Percentiles rank a stretch among this genome's conserved stretches.
Conservation (phyloP, 2,797 vertebrate species). For the Gymnothorax javanicus region DNA sequence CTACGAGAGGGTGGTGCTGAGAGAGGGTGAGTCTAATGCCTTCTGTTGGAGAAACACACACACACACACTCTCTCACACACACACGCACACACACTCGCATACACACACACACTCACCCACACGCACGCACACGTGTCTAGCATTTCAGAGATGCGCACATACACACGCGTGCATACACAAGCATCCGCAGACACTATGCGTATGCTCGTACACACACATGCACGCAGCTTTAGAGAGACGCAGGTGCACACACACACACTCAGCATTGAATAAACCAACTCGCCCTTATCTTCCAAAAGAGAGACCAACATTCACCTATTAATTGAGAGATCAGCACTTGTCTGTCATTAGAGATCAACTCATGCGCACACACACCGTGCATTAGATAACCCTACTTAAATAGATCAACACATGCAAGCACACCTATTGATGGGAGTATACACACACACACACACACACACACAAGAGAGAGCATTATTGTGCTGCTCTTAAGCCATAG, state of each 20-base stretch:
- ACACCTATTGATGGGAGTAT: too few relatives aligned
- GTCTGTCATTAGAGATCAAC: too few relatives aligned
- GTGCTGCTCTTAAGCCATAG: too few relatives aligned
- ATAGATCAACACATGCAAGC: too few relatives aligned
- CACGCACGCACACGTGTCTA: neutral
- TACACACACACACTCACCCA: neutral
- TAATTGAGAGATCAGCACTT: too few relatives aligned
- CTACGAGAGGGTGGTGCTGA: constrained; percentile 89
- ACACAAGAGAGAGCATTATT: too few relatives aligned
- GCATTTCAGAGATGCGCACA: neutral
- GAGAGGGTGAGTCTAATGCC: constrained; percentile 77
- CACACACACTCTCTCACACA: neutral
- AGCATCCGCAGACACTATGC: neutral
- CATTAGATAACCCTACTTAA: too few relatives aligned
- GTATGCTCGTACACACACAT: neutral
- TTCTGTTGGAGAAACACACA: neutral
- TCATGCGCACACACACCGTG: too few relatives aligned
- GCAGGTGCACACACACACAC: neutral
- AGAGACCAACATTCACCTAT: too few relatives aligned
- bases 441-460: too few relatives aligned
- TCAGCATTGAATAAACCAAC: neutral
- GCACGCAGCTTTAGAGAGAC: neutral
- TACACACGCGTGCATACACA: neutral
- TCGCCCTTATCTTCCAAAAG: too few relatives aligned
- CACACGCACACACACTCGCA: neutral